Base-by-base conservation (phyloP, 2,888 invertebrate species). In the Cataglyphis livida region DNA sequence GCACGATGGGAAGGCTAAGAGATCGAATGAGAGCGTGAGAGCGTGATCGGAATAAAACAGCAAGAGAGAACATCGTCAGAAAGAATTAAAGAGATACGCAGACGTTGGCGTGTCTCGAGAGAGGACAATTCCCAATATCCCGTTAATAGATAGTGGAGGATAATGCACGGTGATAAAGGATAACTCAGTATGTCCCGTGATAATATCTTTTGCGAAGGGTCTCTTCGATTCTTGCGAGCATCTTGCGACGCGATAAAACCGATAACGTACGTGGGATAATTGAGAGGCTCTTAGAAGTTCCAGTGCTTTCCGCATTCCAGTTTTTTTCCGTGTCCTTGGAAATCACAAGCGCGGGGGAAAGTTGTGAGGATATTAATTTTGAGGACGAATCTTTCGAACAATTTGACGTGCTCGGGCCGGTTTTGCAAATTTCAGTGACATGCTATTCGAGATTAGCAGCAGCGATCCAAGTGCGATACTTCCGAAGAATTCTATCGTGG, bases 11-110 rank as follows among this genome's bases (percentile, higher is more conserved):
- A 54, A 65, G 38, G 15, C 28, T 61, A 48, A 66, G 44, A 59
- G 71, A 25, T 79, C 59, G 76, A 32, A 78, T 18, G 62, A n/a
- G 51, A 51, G 15, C 51, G 76, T 32, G 51, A 38, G 54, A 81
- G 62, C 78, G 81, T 81, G 81, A 81, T 51, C 18, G 62, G 62
- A 81, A 81, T 81, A 76, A 75, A 81, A 38, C 15, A 25, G 68
- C 76, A 41, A 9, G n/a, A 32, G n/a, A 28, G 54, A 12, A 32
- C 38, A 32, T 12, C 12, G 25, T 18, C 71, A 12, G 41, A 12
- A 71, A 28, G 73, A 70, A 78, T 78, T 78, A 78, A 70, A 78
- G 71, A 71, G 35, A 59, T 71, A 73, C 44, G 76, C 38, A 28
- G 7, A 54, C 59, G 44, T 35, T 18, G 32, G 32, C 73, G 32